These are phyloP conservation scores for Arge pagana DNA, from an alignment of 2,888 invertebrate species.

Conservation along the genomic window DNA sequence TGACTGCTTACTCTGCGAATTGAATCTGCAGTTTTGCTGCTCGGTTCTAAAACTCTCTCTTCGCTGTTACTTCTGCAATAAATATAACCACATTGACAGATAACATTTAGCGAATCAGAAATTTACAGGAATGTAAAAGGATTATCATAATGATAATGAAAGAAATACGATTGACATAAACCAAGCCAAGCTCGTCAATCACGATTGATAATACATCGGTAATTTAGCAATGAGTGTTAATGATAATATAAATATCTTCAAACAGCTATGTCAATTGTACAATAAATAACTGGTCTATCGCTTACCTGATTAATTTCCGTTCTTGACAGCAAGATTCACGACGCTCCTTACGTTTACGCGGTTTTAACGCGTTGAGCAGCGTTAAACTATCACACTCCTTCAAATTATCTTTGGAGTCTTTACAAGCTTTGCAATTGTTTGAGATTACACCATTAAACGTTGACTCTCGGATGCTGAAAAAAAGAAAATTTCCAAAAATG, in stretches of 20 bases:
- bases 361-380: conserved; percentile 63
- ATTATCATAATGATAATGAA: background rate
- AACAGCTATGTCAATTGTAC: too few relatives aligned
- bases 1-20: conserved; percentile 68
- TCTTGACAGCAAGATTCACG: conserved; percentile 62
- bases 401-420: conserved; percentile 53
- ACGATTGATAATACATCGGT: too few relatives aligned
- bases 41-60: conserved; percentile 50
- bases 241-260: too few relatives aligned
- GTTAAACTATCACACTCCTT: conserved; percentile 62
- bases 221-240: too few relatives aligned
- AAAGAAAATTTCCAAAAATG: background rate
- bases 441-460: conserved; percentile 46
- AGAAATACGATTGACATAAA: conserved; percentile 8
- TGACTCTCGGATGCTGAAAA: conserved; percentile 48
- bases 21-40: conserved; percentile 32
- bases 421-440: conserved; percentile 48
- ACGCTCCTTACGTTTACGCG: conserved; percentile 67
- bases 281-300: conserved; percentile 21
- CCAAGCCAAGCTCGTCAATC: too few relatives aligned
- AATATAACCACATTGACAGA: background rate
- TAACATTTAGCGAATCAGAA: too few relatives aligned
- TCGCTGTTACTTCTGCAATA: conserved; percentile 52
- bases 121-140: background rate
- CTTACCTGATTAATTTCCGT: conserved; percentile 52